A percentile compares a stretch with the other conserved stretches of the same genome.
phyloP scores from a whole-genome alignment of 2,797 vertebrate species.

The Megaceryle alcyon region DNA sequence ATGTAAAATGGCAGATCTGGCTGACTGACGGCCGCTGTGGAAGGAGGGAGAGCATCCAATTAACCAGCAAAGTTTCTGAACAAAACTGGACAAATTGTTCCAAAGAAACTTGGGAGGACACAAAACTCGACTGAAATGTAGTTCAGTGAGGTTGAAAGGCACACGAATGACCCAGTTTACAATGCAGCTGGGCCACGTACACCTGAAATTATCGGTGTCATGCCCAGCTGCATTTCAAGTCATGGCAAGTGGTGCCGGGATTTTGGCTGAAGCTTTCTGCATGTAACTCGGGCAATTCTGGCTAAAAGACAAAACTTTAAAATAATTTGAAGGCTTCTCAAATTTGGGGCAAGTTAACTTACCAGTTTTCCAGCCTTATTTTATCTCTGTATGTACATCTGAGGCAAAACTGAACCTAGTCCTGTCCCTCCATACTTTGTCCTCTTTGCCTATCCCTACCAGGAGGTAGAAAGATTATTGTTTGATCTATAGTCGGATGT shows the following conservation, averaged over 20 bases:
- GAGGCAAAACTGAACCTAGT: background rate
- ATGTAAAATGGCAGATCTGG: background rate
- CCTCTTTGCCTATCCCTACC: no score
- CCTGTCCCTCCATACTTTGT: background rate
- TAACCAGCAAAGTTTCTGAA: background rate
- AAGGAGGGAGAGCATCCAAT: background rate
- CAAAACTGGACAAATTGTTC: background rate
- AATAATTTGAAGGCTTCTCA: background rate
- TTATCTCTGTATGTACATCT: background rate
- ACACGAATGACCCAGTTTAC: background rate
- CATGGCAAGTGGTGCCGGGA: background rate
- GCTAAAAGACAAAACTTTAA: background rate
- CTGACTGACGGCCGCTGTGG: background rate
- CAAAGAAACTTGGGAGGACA: background rate
- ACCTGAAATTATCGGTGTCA: background rate
- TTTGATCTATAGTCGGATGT: background rate
- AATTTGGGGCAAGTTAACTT: background rate
- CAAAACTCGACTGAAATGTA: background rate
- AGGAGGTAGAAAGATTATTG: background rate
- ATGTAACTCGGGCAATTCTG: background rate
- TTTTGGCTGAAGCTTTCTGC: background rate
- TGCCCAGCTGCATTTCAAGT: background rate
- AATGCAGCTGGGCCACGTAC: background rate
- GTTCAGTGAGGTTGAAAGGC: background rate
- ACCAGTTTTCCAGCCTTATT: background rate